These are phyloP conservation scores for Hoplodrina blanda DNA, from an alignment of 2,888 invertebrate genomes.

Conservation along the genomic window DNA sequence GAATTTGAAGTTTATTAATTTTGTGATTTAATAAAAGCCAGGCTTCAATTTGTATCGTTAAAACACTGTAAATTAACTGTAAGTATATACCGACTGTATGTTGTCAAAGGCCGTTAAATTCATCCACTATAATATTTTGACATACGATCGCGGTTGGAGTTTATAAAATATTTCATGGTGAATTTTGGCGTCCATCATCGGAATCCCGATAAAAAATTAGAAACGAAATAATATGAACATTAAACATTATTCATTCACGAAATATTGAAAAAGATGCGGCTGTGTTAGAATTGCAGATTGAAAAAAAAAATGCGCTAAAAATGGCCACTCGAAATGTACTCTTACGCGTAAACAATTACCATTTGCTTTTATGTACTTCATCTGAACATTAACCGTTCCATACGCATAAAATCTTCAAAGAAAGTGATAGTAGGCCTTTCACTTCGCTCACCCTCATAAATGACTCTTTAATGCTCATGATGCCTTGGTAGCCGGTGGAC, in stretches of 20 bases:
- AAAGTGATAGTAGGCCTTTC: slow-evolving; percentile 14
- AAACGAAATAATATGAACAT: slow-evolving; percentile 3
- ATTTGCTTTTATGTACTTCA: background rate
- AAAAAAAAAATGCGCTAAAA: no score
- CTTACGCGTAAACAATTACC: background rate
- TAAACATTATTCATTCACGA: background rate
- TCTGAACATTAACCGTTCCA: background rate
- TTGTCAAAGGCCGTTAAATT: slow-evolving; percentile 27
- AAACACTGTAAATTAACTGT: background rate
- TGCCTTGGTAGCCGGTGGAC: slow-evolving; percentile 36
- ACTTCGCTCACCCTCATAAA: background rate
- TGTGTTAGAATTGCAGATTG: no score
- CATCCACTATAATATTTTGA: slow-evolving; percentile 36
- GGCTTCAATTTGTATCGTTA: background rate
- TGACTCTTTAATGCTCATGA: slow-evolving; percentile 11
- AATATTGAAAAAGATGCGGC: background rate
- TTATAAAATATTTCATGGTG: slow-evolving; percentile 20
- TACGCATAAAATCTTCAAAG: background rate
- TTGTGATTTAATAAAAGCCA: background rate
- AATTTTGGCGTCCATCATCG: slow-evolving; percentile 38
- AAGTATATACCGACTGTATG: background rate
- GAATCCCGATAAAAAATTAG: slow-evolving; percentile 5
- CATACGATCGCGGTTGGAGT: slow-evolving; percentile 12
- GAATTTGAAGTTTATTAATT: background rate
- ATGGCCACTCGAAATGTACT: no score